These are phyloP conservation scores for Steatornis caripensis DNA, from an alignment of 2,113 vertebrate genomes.

Conservation along the genomic window DNA sequence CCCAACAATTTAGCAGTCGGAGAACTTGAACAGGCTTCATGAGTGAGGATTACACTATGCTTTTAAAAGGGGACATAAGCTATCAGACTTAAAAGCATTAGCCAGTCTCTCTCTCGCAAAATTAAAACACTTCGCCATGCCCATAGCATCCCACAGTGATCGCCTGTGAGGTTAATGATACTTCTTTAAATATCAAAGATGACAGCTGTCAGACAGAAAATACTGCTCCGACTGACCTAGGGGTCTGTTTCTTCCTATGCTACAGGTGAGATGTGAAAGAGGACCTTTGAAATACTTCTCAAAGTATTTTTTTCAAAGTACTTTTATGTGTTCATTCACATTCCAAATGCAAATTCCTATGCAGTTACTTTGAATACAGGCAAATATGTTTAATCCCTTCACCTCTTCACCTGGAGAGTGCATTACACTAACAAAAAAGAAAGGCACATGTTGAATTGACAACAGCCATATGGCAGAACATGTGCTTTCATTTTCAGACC, in stretches of 20 bases:
- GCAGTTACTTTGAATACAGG: background rate
- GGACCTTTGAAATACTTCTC: background rate
- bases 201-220: background rate
- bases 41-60: background rate
- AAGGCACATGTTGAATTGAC: background rate
- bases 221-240: background rate
- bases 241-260: background rate
- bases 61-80: background rate
- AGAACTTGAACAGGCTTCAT: background rate
- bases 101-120: background rate
- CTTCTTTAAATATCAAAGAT: background rate
- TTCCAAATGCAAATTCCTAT: constrained; percentile 13
- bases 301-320: background rate
- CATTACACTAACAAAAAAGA: background rate
- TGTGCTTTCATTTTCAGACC: background rate
- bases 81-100: background rate
- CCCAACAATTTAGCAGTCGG: background rate
- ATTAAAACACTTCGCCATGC: background rate
- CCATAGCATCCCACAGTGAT: background rate
- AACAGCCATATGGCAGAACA: background rate
- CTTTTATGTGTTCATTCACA: background rate
- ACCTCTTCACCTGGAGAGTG: constrained; percentile 14
- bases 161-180: background rate
- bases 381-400: background rate
- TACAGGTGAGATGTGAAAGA: background rate